Evolutionary conservation across 2,113 vertebrate species (phyloP).

Genomic region (Haemorhous mexicanus): DNA sequence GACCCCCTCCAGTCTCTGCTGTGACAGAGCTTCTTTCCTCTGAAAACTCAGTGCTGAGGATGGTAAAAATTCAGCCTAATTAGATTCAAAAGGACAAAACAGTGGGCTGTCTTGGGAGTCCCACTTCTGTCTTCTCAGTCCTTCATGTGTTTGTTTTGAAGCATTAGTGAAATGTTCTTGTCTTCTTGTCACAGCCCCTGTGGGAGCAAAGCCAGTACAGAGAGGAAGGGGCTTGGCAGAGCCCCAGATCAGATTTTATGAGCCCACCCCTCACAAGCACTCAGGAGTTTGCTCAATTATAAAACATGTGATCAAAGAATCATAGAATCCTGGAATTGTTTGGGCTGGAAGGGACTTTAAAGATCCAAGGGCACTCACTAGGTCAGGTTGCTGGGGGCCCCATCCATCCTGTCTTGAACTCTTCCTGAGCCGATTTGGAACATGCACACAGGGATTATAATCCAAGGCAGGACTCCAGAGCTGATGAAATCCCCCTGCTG

Average conservation of each 20-base stretch:
- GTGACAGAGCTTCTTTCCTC: neutral
- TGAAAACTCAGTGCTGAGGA: neutral
- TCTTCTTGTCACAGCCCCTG: fast-evolving
- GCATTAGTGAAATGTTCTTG: neutral
- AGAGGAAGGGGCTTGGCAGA: neutral
- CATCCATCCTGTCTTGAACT: neutral
- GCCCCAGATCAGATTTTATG: neutral
- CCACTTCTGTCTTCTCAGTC: neutral
- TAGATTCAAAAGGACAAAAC: neutral
- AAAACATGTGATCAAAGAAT: neutral
- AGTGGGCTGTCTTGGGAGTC: neutral
- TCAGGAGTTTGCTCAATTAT: neutral
- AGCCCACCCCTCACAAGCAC: neutral
- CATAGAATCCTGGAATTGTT: neutral
- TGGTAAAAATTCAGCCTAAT: neutral
- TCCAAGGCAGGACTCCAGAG: neutral
- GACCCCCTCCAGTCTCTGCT: neutral
- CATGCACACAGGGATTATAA: neutral
- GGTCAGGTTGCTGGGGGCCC: neutral
- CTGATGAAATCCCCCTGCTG: neutral
- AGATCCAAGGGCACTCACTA: neutral
- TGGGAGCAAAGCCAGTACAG: neutral
- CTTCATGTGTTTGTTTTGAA: neutral
- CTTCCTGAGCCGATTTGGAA: neutral
- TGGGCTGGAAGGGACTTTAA: neutral